Base-by-base conservation (phyloP, 2,888 invertebrate genomes). In the Apamea anceps region DNA sequence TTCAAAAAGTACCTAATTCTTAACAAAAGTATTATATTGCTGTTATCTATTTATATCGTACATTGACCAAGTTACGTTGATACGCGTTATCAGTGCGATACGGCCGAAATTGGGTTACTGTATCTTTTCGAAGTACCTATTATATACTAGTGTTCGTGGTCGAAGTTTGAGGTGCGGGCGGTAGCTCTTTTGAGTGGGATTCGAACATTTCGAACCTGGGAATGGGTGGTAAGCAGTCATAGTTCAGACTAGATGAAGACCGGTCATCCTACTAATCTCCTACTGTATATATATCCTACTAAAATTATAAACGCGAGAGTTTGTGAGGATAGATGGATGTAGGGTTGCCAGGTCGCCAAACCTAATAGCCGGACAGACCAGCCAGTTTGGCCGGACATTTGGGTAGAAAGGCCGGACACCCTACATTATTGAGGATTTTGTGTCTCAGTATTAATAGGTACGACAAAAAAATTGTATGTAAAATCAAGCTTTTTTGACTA, bases 21-120 rank as follows among this genome's bases (percentile, higher is more conserved):
- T 75, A 72, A 79, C 81, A 62, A 77, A 85, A 87, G 86, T 85
- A 83, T 72, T 37, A 51, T 25, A 51, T 21, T 66, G 66, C 21
- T 25, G n/a, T 18, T 82, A 87, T 87, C 85, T 77, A 25, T 71
- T 72, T 28, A 72, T 94, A 95, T 95, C 95, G 95, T 93, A 74
- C 95, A 91, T 90, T 94, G 95, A 94, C 95, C 95, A 92, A 91
- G 91, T 81, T 81, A 74, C 81, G 79, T 86, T 81, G 88, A 91
- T 87, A 86, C n/a, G 72, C n/a, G 77, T 67, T 94, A 95, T 94
- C 93, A 85, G 6, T 1, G 6, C 80, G 91, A 89, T 95, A 95
- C 87, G 90, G 84, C 45, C 82, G 65, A 91, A 95, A 94, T 92
- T 95, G 82, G 95, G 95, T 95, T 91, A 93, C 87, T 91, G 91